Evolutionary conservation across 2,113 vertebrate genomes (phyloP).

Genomic region (Myotis brandtii): DNA sequence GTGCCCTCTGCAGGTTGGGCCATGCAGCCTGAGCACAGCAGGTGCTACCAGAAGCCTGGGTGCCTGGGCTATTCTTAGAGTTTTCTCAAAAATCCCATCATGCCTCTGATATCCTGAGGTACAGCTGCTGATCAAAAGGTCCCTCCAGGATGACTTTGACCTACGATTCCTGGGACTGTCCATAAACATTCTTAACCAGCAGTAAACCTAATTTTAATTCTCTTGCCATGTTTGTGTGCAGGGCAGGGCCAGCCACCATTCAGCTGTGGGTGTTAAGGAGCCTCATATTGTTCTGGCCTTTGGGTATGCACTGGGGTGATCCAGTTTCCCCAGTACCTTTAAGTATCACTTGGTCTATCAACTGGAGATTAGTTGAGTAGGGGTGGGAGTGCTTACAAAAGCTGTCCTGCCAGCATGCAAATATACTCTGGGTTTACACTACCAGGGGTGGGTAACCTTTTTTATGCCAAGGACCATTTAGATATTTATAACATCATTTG

Average conservation of each 20-base stretch:
- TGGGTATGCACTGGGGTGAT: background rate
- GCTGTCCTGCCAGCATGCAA: background rate
- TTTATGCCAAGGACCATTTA: no score
- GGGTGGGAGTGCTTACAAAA: background rate
- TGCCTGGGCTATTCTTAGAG: background rate
- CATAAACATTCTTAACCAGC: background rate
- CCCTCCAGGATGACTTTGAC: background rate
- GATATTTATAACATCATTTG: no score
- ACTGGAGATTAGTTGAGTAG: background rate
- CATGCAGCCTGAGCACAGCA: background rate
- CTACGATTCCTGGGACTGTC: background rate
- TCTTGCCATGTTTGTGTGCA: background rate
- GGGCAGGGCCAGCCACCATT: background rate
- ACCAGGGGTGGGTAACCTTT: no score
- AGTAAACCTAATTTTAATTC: background rate
- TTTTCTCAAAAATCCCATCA: background rate
- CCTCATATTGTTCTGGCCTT: background rate
- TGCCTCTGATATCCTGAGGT: background rate
- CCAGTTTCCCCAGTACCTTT: background rate
- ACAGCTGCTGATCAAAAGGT: background rate
- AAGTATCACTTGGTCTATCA: conserved; percentile 17
- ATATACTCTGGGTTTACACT: background rate
- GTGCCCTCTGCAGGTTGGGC: background rate
- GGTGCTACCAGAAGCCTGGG: background rate
- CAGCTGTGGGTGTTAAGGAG: background rate